These are phyloP conservation scores for Tapera naevia DNA, from an alignment of 2,797 vertebrate species.

Conservation along the genomic window DNA sequence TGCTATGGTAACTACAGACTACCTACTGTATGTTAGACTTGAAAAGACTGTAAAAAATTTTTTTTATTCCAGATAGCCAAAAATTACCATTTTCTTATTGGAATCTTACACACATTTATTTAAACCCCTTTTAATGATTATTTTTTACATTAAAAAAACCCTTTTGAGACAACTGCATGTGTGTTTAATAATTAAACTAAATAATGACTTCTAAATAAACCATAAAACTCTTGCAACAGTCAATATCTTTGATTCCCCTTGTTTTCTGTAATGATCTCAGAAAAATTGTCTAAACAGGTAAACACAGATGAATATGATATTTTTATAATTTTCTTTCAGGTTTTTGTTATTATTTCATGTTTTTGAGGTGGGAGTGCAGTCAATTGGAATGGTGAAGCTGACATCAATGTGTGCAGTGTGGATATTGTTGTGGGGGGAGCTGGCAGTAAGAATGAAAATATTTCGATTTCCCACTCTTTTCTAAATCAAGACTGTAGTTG, in stretches of 20 bases:
- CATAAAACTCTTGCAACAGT: neutral
- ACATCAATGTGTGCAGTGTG: too few species aligned
- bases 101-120: neutral
- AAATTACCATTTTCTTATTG: neutral
- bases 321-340: neutral
- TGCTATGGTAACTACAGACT: constrained; percentile 31
- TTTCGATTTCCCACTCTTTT: neutral
- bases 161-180: neutral
- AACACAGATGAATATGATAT: neutral
- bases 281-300: neutral
- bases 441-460: neutral
- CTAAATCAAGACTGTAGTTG: neutral
- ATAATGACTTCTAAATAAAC: neutral
- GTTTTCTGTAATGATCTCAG: too few species aligned
- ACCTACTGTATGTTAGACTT: neutral
- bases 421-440: neutral
- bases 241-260: neutral
- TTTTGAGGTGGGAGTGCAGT: neutral
- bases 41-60: constrained; percentile 11
- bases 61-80: neutral
- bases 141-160: neutral
- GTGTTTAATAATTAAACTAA: neutral
- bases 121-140: neutral
- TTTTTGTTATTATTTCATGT: neutral
- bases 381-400: neutral